phyloP scores from a whole-genome alignment of 92 coral and sea anemone species.

The Zoanthus gigantus region DNA sequence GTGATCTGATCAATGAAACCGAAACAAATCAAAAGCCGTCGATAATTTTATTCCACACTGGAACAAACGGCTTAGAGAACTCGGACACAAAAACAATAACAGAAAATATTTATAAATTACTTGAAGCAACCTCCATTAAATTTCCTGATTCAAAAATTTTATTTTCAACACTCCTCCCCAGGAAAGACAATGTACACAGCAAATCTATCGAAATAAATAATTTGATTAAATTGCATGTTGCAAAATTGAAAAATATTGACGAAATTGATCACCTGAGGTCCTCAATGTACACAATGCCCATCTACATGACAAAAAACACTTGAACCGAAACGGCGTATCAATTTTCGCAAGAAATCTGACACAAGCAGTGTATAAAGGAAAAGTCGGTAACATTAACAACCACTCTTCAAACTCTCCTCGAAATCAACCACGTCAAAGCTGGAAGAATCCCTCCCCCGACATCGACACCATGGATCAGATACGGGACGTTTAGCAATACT shows the following conservation, averaged over 20 bases:
- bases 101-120: conserved; percentile 13
- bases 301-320: too few species aligned
- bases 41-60: too few species aligned
- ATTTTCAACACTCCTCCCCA: background rate
- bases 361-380: too few species aligned
- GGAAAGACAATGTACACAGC: background rate
- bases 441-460: background rate
- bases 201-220: background rate
- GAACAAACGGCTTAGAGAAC: background rate
- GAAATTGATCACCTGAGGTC: background rate
- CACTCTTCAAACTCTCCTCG: background rate
- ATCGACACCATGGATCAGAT: background rate
- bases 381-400: background rate
- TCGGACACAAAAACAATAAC: conserved; percentile 10
- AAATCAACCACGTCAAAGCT: background rate
- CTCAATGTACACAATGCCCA: background rate
- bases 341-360: too few species aligned
- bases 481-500: background rate
- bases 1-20: too few species aligned
- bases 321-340: too few species aligned
- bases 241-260: conserved; percentile 11
- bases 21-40: too few species aligned
- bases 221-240: background rate
- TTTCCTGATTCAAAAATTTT: conserved; percentile 45
- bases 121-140: conserved; percentile 15